These are phyloP conservation scores for Myzus persicae DNA, from an alignment of 1,140 invertebrate genomes.

Conservation along the genomic window DNA sequence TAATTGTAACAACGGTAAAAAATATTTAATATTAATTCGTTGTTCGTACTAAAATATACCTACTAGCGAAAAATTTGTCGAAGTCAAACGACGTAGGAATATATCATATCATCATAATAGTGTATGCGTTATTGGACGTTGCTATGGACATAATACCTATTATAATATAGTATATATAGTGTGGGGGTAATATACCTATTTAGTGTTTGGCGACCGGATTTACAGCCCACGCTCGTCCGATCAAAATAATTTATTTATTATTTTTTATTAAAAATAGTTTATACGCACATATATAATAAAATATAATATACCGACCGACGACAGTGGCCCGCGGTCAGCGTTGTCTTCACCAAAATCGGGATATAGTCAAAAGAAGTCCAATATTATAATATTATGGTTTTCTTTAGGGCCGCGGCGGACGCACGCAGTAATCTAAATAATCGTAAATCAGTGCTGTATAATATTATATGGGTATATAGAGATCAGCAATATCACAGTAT, in stretches of 20 bases:
- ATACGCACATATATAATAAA: not conserved
- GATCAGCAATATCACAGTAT: not conserved
- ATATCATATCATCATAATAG: not conserved
- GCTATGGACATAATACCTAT: no score
- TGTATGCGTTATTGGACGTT: not conserved
- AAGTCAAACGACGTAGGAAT: not conserved
- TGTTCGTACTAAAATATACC: not conserved
- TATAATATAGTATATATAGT: not conserved
- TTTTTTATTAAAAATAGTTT: conserved; percentile 10
- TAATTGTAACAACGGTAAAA: not conserved
- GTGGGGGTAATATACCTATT: not conserved
- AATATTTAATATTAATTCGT: not conserved
- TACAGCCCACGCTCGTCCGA: not conserved
- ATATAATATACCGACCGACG: not conserved
- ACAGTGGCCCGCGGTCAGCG: conserved; percentile 30
- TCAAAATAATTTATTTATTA: not conserved
- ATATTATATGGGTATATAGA: not conserved
- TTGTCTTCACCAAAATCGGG: not conserved
- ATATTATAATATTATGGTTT: not conserved
- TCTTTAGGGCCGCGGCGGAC: not conserved
- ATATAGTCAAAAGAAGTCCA: not conserved
- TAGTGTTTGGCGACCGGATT: conserved; percentile 12
- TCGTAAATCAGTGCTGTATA: not conserved
- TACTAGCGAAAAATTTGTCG: not conserved
- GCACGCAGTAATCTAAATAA: not conserved